These are phyloP conservation scores for Polydrusus tereticollis DNA, from an alignment of 2,888 invertebrate species.

Conservation along the genomic window DNA sequence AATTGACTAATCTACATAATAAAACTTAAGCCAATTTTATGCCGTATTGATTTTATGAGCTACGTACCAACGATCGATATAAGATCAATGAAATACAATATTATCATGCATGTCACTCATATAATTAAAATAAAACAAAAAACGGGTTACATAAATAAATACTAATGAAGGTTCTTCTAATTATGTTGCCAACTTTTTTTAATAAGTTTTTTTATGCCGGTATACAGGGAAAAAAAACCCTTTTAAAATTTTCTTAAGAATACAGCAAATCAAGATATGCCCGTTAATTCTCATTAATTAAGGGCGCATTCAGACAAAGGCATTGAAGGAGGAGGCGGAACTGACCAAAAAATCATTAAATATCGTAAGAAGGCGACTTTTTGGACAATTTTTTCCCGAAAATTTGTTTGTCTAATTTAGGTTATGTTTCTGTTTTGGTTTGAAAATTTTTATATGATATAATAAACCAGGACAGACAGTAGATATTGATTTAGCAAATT, in stretches of 20 bases:
- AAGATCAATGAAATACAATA: not conserved
- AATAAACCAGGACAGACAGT: too few species aligned
- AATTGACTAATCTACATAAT: not conserved
- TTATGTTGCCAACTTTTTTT: not conserved
- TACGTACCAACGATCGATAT: not conserved
- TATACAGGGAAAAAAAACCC: not conserved
- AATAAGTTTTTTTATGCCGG: not conserved
- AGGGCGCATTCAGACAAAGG: too few species aligned
- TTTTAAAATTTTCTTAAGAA: not conserved
- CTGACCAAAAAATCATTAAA: too few species aligned
- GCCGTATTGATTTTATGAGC: not conserved
- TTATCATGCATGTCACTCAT: not conserved
- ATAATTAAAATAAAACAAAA: not conserved
- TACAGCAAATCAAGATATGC: too few species aligned
- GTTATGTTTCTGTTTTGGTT: too few species aligned
- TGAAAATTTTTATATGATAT: too few species aligned
- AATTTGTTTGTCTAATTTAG: too few species aligned
- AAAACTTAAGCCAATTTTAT: conserved; percentile 15
- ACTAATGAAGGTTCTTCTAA: not conserved
- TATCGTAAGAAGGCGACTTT: too few species aligned
- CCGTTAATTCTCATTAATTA: too few species aligned
- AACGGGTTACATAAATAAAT: not conserved
- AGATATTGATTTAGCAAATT: too few species aligned
- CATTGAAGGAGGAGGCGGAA: too few species aligned
- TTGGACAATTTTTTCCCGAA: too few species aligned